phyloP scores from a whole-genome alignment of 2,797 vertebrate species.

The Pseudomugil tenellus region DNA sequence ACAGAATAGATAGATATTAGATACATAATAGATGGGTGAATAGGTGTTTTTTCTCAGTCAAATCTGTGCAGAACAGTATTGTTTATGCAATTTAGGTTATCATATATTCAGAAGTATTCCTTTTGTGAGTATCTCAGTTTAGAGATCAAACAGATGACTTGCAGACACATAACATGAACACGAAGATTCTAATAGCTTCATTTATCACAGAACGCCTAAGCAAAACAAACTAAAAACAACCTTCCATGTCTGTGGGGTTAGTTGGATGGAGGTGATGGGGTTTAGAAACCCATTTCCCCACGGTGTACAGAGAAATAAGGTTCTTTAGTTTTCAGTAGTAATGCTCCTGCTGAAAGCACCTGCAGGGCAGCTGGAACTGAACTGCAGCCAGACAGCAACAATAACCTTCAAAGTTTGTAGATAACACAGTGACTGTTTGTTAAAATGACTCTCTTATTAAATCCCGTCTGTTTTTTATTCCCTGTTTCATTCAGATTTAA shows the following conservation, averaged over 20 bases:
- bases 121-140: slow-evolving; percentile 25
- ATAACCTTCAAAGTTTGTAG: slow-evolving; percentile 42
- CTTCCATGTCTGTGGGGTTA: slow-evolving; percentile 36
- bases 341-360: slow-evolving; percentile 40
- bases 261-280: slow-evolving; percentile 11
- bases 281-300: slow-evolving; percentile 41
- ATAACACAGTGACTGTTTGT: slow-evolving; percentile 21
- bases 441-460: not conserved
- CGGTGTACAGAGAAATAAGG: slow-evolving; percentile 45
- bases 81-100: slow-evolving; percentile 32
- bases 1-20: too few relatives aligned
- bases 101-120: slow-evolving; percentile 13
- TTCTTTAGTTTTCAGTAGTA: slow-evolving; percentile 48
- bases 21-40: not conserved
- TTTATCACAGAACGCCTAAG: slow-evolving; percentile 53
- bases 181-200: slow-evolving; percentile 46
- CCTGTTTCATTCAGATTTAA: not conserved
- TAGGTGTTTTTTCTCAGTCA: not conserved
- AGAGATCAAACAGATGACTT: slow-evolving; percentile 20
- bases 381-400: slow-evolving; percentile 39
- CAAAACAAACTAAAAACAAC: slow-evolving; percentile 35
- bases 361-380: slow-evolving; percentile 46
- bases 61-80: slow-evolving; percentile 13
- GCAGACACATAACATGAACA: slow-evolving; percentile 19
- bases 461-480: slow-evolving; percentile 15